Evolutionary conservation across 2,888 invertebrate species (phyloP).

Genomic region (Plusia festucae): DNA sequence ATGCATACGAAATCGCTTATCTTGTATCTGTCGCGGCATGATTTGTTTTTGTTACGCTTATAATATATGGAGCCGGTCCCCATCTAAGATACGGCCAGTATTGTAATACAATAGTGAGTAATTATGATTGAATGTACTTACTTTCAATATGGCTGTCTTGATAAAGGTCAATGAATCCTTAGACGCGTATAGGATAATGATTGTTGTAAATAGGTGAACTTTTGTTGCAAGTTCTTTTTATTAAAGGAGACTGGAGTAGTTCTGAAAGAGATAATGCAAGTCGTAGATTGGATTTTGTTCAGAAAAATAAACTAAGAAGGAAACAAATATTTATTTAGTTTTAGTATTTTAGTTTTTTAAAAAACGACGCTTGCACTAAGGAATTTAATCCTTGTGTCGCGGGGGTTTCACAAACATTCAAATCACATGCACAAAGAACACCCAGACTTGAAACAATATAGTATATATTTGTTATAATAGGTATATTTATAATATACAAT

Average conservation of each 20-base stretch:
- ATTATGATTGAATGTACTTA: constrained; percentile 56
- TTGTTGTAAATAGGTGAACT: not conserved
- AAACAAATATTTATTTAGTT: no score
- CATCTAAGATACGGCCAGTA: constrained; percentile 54
- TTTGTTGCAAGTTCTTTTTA: not conserved
- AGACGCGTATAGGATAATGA: not conserved
- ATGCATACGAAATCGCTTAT: constrained; percentile 76
- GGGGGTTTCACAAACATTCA: no score
- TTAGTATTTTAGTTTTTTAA: no score
- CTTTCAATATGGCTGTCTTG: constrained; percentile 37
- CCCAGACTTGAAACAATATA: no score
- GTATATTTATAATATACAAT: no score
- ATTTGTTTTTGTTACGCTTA: constrained; percentile 76
- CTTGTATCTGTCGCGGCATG: constrained; percentile 75
- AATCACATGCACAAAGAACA: no score
- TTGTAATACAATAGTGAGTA: constrained; percentile 59
- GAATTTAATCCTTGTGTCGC: no score
- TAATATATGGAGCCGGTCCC: constrained; percentile 66
- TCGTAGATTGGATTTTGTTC: not conserved
- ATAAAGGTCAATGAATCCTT: constrained; percentile 34
- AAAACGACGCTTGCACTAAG: no score
- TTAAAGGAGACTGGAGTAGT: not conserved
- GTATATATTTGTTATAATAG: no score
- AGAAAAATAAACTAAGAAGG: no score
- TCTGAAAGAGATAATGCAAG: not conserved